Conservation (phyloP, 2,888 invertebrate genomes). For the Epinotia demarniana region DNA sequence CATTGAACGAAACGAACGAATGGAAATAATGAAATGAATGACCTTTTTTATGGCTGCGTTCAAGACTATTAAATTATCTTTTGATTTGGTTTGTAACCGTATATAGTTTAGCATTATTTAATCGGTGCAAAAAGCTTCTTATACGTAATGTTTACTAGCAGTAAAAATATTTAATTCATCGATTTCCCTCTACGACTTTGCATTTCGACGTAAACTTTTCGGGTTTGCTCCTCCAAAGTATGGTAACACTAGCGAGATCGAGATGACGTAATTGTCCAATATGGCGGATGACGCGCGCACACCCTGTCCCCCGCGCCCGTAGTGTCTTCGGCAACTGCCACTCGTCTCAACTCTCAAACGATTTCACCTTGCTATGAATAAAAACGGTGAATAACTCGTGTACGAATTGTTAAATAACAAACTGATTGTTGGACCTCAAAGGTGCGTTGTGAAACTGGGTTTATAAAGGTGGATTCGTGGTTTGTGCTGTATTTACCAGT, state of each 20-base stretch:
- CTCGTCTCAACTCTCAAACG: constrained; percentile 75
- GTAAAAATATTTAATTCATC: neutral
- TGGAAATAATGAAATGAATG: neutral
- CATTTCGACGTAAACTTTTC: neutral
- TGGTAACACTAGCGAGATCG: constrained; percentile 45
- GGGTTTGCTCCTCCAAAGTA: neutral
- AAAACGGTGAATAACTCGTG: constrained; percentile 70
- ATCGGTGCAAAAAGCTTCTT: no score
- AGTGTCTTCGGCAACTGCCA: constrained; percentile 69
- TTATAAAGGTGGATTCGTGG: constrained; percentile 75
- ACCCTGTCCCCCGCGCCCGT: constrained; percentile 67
- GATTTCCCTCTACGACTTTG: neutral
- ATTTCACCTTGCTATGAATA: constrained; percentile 79
- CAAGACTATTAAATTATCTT: neutral
- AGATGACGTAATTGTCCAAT: constrained; percentile 81
- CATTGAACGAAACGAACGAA: constrained; percentile 15
- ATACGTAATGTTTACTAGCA: no score
- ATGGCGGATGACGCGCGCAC: constrained; percentile 83
- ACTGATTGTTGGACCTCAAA: constrained; percentile 63
- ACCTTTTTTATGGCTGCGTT: neutral
- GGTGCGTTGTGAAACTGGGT: constrained; percentile 71
- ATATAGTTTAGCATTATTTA: no score
- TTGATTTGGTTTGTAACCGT: no score
- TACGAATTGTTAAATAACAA: constrained; percentile 64
- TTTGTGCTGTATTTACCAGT: constrained; percentile 72